These are phyloP conservation scores for Xenopus borealis DNA, from an alignment of 2,113 vertebrate species.

Conservation along the genomic window DNA sequence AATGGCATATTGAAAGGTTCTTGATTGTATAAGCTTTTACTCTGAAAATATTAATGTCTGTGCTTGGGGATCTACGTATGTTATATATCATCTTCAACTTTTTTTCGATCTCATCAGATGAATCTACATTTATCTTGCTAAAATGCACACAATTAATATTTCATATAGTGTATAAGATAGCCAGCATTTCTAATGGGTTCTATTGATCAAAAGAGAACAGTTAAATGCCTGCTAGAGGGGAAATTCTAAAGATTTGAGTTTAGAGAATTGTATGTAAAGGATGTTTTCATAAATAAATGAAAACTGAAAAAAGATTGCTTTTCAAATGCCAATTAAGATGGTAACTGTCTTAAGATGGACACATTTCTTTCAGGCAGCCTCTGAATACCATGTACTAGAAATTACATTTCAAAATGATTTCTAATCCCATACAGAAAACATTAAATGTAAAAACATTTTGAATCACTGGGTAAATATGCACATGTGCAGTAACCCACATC, in stretches of 20 bases:
- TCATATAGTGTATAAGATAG: conserved; percentile 52
- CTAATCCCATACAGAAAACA: too few relatives aligned
- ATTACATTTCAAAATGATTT: too few relatives aligned
- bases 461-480: too few relatives aligned
- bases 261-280: conserved; percentile 27
- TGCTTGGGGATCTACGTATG: not conserved
- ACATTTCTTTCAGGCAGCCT: too few relatives aligned
- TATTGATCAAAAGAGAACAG: conserved; percentile 59
- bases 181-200: conserved; percentile 58
- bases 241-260: conserved; percentile 50
- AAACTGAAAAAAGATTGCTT: too few relatives aligned
- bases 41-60: conserved; percentile 23
- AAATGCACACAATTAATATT: conserved; percentile 63
- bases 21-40: not conserved
- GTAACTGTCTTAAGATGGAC: too few relatives aligned
- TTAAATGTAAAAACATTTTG: too few relatives aligned
- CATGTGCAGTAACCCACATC: too few relatives aligned
- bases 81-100: not conserved
- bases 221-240: conserved; percentile 53
- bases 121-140: conserved; percentile 55
- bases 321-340: too few relatives aligned
- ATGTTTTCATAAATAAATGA: not conserved
- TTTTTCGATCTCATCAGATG: conserved; percentile 15
- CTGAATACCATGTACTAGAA: too few relatives aligned
- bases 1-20: not conserved